phyloP scores from a whole-genome alignment of 2,888 invertebrate genomes.

The Congeria kusceri region DNA sequence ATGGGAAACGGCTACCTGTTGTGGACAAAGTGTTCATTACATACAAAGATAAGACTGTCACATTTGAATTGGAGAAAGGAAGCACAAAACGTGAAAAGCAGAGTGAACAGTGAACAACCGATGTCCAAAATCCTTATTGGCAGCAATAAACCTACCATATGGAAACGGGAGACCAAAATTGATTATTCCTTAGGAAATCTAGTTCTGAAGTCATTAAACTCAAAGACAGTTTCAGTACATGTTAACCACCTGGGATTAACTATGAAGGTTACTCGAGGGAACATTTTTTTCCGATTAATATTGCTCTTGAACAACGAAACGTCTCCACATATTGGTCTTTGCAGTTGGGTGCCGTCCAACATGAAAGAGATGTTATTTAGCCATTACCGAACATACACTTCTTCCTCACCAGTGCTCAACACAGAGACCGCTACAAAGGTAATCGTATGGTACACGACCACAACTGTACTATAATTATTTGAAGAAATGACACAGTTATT shows the following conservation, averaged over 20 bases:
- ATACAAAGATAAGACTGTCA: slow-evolving; percentile 24
- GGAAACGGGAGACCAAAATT: slow-evolving; percentile 26
- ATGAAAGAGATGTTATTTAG: slow-evolving; percentile 9
- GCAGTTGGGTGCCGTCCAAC: slow-evolving; percentile 26
- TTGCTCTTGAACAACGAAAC: slow-evolving; percentile 9
- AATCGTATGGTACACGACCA: too few species aligned
- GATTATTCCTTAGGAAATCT: slow-evolving; percentile 33
- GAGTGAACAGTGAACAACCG: slow-evolving; percentile 7
- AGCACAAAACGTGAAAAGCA: neutral
- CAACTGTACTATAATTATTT: too few species aligned
- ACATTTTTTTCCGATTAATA: slow-evolving; percentile 18
- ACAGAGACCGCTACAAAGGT: slow-evolving; percentile 23
- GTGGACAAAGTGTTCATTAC: slow-evolving; percentile 48
- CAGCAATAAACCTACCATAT: slow-evolving; percentile 2
- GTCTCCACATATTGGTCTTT: slow-evolving; percentile 33
- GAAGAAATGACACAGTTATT: too few species aligned
- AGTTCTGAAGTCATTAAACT: slow-evolving; percentile 10
- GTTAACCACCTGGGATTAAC: slow-evolving; percentile 33
- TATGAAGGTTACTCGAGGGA: slow-evolving; percentile 20
- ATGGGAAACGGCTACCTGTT: neutral
- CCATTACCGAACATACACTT: slow-evolving; percentile 24
- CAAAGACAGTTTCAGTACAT: slow-evolving; percentile 10
- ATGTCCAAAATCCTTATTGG: slow-evolving; percentile 21
- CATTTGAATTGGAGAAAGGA: slow-evolving; percentile 20
- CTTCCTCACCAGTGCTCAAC: neutral